Evolutionary conservation across 2,888 invertebrate species (phyloP).

Genomic region (Pyrrhosoma nymphula): DNA sequence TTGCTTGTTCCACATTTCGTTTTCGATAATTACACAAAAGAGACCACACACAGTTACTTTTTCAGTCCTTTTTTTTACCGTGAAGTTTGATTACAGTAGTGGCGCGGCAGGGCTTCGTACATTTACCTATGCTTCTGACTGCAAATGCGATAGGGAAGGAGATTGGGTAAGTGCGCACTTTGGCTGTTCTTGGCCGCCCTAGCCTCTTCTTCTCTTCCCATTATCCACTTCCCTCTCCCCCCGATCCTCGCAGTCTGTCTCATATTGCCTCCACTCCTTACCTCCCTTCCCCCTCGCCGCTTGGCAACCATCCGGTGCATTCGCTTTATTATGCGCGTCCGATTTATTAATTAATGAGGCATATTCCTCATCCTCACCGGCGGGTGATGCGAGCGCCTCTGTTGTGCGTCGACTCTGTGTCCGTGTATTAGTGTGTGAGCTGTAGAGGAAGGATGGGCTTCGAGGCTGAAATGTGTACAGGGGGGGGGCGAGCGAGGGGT

Average conservation of each 20-base stretch:
- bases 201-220: background rate
- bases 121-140: too few species aligned
- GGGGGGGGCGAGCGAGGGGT: background rate
- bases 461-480: background rate
- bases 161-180: background rate
- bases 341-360: conserved; percentile 65
- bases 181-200: background rate
- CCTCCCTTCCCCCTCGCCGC: background rate
- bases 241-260: too few species aligned
- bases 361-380: background rate
- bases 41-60: too few species aligned
- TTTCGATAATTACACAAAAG: too few species aligned
- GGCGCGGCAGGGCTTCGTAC: too few species aligned
- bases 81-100: too few species aligned
- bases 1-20: too few species aligned
- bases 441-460: background rate
- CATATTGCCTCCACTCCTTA: background rate
- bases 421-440: background rate
- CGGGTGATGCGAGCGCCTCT: background rate
- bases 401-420: conserved; percentile 9
- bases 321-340: conserved; percentile 50
- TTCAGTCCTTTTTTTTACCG: too few species aligned
- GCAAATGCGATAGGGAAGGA: too few species aligned
- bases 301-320: conserved; percentile 56
- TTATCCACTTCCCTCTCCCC: background rate